Conservation (phyloP, 2,113 vertebrate genomes). For the Cynoglossus semilaevis region DNA sequence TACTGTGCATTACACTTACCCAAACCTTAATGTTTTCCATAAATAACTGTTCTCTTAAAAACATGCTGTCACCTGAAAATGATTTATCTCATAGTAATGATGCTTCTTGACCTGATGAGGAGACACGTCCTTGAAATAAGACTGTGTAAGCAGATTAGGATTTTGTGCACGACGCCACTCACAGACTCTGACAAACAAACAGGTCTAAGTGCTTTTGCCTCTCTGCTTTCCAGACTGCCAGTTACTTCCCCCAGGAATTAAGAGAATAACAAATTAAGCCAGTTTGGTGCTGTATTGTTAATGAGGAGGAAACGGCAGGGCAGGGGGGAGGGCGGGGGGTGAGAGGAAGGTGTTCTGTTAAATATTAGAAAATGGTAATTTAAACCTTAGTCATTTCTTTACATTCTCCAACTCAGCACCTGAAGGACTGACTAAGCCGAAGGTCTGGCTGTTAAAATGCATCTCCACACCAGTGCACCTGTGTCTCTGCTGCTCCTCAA, state of each 20-base stretch:
- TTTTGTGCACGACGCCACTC: background rate
- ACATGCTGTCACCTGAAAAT: background rate
- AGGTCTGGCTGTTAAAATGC: constrained; percentile 19
- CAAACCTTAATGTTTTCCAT: background rate
- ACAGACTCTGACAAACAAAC: background rate
- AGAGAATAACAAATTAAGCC: constrained; percentile 46
- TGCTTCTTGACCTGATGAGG: background rate
- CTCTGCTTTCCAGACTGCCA: constrained; percentile 11
- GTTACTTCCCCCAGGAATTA: constrained; percentile 19
- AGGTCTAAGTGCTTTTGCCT: constrained; percentile 1
- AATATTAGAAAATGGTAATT: constrained; percentile 20
- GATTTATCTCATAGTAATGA: background rate
- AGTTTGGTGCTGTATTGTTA: constrained; percentile 46
- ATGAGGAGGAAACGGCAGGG: constrained; percentile 38
- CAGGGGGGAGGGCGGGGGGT: constrained; percentile 20
- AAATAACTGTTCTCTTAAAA: background rate
- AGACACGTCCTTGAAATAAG: background rate
- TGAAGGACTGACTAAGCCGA: constrained; percentile 18
- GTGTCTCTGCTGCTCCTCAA: constrained; percentile 4
- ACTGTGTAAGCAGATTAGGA: background rate
- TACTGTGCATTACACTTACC: background rate
- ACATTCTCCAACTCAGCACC: constrained; percentile 14
- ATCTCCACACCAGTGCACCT: constrained; percentile 15
- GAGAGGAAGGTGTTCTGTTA: constrained; percentile 15
- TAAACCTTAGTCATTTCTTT: constrained; percentile 28